Conservation (phyloP, 2,888 invertebrate genomes). For the Microctonus hyperodae region DNA sequence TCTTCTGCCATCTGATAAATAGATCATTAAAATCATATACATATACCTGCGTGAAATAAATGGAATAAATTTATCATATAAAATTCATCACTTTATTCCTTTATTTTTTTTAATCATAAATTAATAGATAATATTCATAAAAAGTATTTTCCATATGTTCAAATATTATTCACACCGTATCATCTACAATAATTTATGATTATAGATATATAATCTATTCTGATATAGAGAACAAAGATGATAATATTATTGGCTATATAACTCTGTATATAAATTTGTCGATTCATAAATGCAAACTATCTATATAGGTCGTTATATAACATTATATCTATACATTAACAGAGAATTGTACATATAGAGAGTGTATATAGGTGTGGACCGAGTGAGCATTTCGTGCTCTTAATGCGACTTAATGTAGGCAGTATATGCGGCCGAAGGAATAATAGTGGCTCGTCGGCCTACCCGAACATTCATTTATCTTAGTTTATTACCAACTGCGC, state of each 20-base stretch:
- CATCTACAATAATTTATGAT: no score
- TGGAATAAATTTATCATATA: no score
- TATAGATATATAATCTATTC: no score
- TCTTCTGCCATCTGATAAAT: slow-evolving; percentile 1
- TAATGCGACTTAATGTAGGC: slow-evolving; percentile 57
- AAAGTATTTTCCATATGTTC: no score
- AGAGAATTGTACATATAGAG: no score
- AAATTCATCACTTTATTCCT: no score
- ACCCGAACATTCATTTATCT: slow-evolving; percentile 59
- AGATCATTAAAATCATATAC: slow-evolving; percentile 8
- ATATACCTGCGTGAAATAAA: no score
- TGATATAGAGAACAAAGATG: not conserved
- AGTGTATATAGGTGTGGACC: slow-evolving; percentile 31
- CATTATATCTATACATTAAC: no score
- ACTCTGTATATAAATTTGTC: not conserved
- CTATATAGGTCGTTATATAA: not conserved
- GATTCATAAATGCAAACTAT: not conserved
- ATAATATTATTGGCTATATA: not conserved
- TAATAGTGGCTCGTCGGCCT: slow-evolving; percentile 54
- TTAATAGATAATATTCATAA: no score
- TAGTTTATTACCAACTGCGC: slow-evolving; percentile 59
- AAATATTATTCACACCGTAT: no score
- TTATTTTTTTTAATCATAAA: no score
- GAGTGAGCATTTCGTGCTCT: slow-evolving; percentile 35
- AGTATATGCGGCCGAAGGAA: slow-evolving; percentile 53